phyloP scores from a whole-genome alignment of 1,140 invertebrate species.

The Thaumatotibia leucotreta region DNA sequence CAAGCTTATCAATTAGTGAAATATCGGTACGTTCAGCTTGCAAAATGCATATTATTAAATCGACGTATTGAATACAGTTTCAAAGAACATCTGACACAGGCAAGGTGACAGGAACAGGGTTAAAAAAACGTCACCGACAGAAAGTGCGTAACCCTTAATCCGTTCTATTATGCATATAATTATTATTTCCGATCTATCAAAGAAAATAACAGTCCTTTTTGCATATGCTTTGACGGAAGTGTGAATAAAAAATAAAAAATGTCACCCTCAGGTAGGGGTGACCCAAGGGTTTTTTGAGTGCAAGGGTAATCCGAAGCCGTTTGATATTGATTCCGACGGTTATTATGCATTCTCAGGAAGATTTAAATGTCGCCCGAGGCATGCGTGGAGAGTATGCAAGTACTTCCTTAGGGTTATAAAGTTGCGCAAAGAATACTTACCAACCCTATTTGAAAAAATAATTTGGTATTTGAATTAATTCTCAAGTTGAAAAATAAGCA shows the following conservation, averaged over 20 bases:
- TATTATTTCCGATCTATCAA: slow-evolving; percentile 74
- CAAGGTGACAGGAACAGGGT: slow-evolving; percentile 68
- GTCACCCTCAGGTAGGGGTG: slow-evolving; percentile 71
- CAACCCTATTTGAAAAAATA: slow-evolving; percentile 1
- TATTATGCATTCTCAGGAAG: slow-evolving; percentile 72
- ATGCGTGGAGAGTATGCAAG: slow-evolving; percentile 37
- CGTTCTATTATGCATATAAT: slow-evolving; percentile 74
- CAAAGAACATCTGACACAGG: slow-evolving; percentile 49
- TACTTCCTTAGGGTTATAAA: slow-evolving; percentile 52
- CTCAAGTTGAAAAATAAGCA: neutral
- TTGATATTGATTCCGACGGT: slow-evolving; percentile 51
- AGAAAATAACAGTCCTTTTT: slow-evolving; percentile 70
- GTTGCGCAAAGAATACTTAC: slow-evolving; percentile 36
- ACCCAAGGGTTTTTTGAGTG: slow-evolving; percentile 56
- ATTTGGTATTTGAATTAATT: neutral
- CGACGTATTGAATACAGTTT: slow-evolving; percentile 30
- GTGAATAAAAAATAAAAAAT: slow-evolving; percentile 75
- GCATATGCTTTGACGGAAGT: slow-evolving; percentile 71
- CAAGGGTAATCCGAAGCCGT: slow-evolving; percentile 59
- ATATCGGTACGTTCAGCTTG: slow-evolving; percentile 45
- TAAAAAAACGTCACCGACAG: slow-evolving; percentile 60
- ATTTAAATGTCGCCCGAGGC: slow-evolving; percentile 63
- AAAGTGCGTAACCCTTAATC: slow-evolving; percentile 62
- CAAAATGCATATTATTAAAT: slow-evolving; percentile 60
- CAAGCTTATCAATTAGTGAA: slow-evolving; percentile 36